Percentiles rank a stretch among this genome's conserved stretches.
These are phyloP conservation scores for Philotrypesis tridentata DNA, from an alignment of 1,140 invertebrate genomes.

Conservation along the genomic window DNA sequence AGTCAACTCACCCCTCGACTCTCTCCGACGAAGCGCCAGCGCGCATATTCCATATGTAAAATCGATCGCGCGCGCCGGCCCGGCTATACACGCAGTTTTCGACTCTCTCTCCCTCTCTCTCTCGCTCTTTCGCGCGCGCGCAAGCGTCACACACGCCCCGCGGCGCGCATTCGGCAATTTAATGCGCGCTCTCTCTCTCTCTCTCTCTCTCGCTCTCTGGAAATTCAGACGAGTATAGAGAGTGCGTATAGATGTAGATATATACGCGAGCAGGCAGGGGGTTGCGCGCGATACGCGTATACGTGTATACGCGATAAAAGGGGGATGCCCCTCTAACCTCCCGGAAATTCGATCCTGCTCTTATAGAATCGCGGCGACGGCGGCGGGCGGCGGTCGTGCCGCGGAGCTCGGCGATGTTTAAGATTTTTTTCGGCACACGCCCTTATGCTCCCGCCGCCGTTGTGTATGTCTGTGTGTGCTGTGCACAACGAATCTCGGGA, in stretches of 20 bases:
- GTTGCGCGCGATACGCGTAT: background rate
- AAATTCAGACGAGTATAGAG: background rate
- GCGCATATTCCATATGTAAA: conserved; percentile 45
- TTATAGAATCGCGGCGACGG: background rate
- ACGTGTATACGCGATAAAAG: background rate
- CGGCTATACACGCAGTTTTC: conserved; percentile 25
- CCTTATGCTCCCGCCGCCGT: no score
- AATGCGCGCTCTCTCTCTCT: conserved; percentile 34
- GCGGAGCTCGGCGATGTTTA: conserved; percentile 25
- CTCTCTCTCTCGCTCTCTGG: conserved; percentile 1
- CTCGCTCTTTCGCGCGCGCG: background rate
- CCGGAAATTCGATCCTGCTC: conserved; percentile 39
- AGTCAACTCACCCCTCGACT: conserved; percentile 11
- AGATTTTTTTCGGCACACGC: conserved; percentile 13
- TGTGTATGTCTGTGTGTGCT: no score
- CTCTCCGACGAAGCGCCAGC: background rate
- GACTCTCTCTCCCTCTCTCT: background rate
- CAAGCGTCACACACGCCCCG: background rate
- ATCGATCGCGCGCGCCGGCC: conserved; percentile 36
- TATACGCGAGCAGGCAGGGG: no score
- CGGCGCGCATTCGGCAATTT: conserved; percentile 29
- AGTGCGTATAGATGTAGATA: background rate
- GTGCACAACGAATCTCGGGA: no score
- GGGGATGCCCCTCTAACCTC: conserved; percentile 6
- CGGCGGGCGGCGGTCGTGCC: no score